Base-by-base conservation (phyloP, 2,113 vertebrate genomes). In the Alaudala cheleensis region DNA sequence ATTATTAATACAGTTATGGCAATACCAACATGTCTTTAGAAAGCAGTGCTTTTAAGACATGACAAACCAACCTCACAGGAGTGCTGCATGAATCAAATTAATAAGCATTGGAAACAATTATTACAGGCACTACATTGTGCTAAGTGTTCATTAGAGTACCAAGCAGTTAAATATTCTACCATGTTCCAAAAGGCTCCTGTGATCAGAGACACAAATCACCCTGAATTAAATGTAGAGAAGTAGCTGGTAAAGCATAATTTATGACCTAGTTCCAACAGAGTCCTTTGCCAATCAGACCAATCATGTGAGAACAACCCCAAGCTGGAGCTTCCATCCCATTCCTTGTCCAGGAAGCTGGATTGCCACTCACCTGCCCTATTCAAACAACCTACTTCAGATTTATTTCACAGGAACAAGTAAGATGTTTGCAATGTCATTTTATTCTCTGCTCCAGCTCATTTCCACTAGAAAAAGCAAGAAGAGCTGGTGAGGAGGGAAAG, bases 21-120 rank as follows among this genome's bases (percentile, higher is more conserved):
- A 86, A 88, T 62, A 92, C 42, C 81, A 72, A 93, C 21, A 83
- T 24, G n/a, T 70, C 69, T 62, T 67, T 84, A 86, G 60, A 78
- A 94, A 92, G 91, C 60, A 66, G 16, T 58, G 49, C 11, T 72
- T 94, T 86, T 92, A 90, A 92, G 82, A 92, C 45, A 65, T 73
- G 89, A 92, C 47, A 90, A 95, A 89, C 42, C 91, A 94, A 79
- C 70, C 79, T 88, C 74, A 90, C 49, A 57, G 60, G 67, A 92
- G 31, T 29, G n/a, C 49, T 92, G 67, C 64, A 81, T 74, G 66
- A 96, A 96, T 95, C 86, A 92, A 92, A 91, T 69, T 86, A 93
- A 71, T 88, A 91, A 86, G 76, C 61, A 72, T 34, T 0, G 3
- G 57, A 89, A 96, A 92, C 64, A 80, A 64, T 40, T 65, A 91